These are phyloP conservation scores for Pseudomyrmex cubaensis DNA, from an alignment of 1,140 invertebrate species.

Conservation along the genomic window DNA sequence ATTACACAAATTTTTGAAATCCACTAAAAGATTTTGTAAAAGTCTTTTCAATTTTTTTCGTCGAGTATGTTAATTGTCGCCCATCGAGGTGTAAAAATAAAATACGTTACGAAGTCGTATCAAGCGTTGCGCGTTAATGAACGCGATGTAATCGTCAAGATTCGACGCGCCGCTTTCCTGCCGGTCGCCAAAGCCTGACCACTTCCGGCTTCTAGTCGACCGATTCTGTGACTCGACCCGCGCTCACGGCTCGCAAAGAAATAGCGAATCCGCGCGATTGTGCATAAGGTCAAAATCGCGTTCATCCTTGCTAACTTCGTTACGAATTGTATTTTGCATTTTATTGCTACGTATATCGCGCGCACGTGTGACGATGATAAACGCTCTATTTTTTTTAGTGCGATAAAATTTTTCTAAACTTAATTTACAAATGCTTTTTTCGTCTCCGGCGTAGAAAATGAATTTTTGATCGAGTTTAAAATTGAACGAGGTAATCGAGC, in stretches of 20 bases:
- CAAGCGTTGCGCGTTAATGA: constrained; percentile 10
- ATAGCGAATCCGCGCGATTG: constrained; percentile 35
- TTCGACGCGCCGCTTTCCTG: constrained; percentile 55
- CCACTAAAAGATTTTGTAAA: too few species aligned
- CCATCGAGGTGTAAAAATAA: neutral
- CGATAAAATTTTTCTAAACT: neutral
- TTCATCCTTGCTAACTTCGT: constrained; percentile 16
- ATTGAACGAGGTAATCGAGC: too few species aligned
- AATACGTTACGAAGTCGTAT: constrained; percentile 5
- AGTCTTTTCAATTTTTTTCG: too few species aligned
- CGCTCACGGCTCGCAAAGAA: constrained; percentile 12
- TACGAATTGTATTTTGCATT: neutral
- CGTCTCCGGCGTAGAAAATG: too few species aligned
- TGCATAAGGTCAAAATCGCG: constrained; percentile 55
- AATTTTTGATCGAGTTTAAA: too few species aligned
- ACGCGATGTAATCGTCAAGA: constrained; percentile 59
- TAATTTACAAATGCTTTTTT: too few species aligned
- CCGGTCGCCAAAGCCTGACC: constrained; percentile 52
- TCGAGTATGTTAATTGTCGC: neutral
- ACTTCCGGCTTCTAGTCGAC: constrained; percentile 58
- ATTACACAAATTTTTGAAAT: too few species aligned
- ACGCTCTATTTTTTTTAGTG: neutral
- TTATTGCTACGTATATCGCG: neutral
- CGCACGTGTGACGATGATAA: neutral
- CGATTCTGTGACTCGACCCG: neutral